Conservation (phyloP, 2,797 vertebrate genomes). For the Crax fasciolata region DNA sequence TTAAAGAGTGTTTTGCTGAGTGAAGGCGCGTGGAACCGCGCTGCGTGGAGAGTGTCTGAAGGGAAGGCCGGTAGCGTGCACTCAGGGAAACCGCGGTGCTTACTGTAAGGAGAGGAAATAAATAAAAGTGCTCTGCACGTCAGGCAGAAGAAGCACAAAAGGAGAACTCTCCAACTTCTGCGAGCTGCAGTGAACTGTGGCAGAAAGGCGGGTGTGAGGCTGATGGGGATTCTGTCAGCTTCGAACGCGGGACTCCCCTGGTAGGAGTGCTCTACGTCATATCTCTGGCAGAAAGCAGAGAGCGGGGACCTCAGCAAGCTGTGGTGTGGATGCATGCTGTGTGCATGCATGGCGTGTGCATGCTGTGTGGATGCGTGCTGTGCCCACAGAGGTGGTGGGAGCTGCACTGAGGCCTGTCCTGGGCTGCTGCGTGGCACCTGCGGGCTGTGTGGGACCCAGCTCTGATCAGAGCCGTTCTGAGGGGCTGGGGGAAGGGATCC, state of each 20-base stretch:
- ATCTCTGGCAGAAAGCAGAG: constrained; percentile 41
- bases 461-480: constrained; percentile 78
- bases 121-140: constrained; percentile 55
- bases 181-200: constrained; percentile 37
- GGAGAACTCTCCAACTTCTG: constrained; percentile 14
- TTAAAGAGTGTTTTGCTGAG: constrained; percentile 79
- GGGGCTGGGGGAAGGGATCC: constrained; percentile 80
- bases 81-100: constrained; percentile 58
- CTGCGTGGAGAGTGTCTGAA: constrained; percentile 60
- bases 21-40: constrained; percentile 76
- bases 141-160: constrained; percentile 51
- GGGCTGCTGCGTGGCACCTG: constrained; percentile 85
- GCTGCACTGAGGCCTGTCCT: constrained; percentile 60
- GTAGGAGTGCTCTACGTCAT: not conserved
- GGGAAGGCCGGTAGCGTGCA: constrained; percentile 56
- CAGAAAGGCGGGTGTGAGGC: not conserved
- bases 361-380: constrained; percentile 24
- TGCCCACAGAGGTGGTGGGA: too few species aligned
- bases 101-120: not conserved
- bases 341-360: not conserved
- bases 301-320: not conserved
- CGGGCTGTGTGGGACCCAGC: constrained; percentile 74
- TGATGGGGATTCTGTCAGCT: constrained; percentile 32
- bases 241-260: constrained; percentile 50
- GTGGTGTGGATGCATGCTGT: not conserved